Evolutionary conservation across 2,888 invertebrate genomes (phyloP).

Genomic region (Andricus curvator): DNA sequence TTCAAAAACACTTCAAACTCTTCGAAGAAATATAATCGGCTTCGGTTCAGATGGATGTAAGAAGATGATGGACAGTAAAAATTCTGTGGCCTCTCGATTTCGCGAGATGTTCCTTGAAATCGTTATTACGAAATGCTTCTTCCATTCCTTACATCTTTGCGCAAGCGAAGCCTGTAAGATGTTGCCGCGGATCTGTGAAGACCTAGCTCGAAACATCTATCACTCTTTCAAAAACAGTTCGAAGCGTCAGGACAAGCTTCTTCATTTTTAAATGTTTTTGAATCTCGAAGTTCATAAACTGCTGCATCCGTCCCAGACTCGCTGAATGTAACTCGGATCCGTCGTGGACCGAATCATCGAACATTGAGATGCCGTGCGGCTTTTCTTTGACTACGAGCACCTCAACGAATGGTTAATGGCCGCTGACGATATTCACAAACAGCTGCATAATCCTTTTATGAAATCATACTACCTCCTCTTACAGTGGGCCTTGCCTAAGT

Average conservation of each 20-base stretch:
- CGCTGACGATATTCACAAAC: conserved; percentile 53
- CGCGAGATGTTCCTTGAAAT: conserved; percentile 42
- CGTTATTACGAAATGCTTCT: conserved; percentile 46
- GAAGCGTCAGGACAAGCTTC: too few species aligned
- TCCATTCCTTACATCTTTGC: conserved; percentile 47
- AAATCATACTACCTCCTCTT: conserved; percentile 56
- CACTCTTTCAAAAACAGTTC: too few species aligned
- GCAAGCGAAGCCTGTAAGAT: conserved; percentile 46
- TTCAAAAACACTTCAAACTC: too few species aligned
- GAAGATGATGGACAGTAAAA: conserved; percentile 26
- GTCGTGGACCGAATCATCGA: too few species aligned
- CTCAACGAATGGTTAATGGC: conserved; percentile 46
- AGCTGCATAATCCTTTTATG: conserved; percentile 55
- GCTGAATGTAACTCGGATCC: too few species aligned
- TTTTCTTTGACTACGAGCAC: conserved; percentile 59
- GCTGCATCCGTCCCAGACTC: too few species aligned
- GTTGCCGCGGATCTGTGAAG: conserved; percentile 35
- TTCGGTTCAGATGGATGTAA: conserved; percentile 44
- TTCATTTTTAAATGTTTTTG: too few species aligned
- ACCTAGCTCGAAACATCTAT: too few species aligned
- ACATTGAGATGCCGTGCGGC: conserved; percentile 6
- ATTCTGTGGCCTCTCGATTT: conserved; percentile 49
- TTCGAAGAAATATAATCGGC: not conserved
- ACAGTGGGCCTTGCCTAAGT: not conserved
- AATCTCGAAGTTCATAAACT: too few species aligned